Percentiles rank a stretch among this genome's conserved stretches.
phyloP scores from a whole-genome alignment of 1,140 invertebrate genomes.

The Oedothorax gibbosus region DNA sequence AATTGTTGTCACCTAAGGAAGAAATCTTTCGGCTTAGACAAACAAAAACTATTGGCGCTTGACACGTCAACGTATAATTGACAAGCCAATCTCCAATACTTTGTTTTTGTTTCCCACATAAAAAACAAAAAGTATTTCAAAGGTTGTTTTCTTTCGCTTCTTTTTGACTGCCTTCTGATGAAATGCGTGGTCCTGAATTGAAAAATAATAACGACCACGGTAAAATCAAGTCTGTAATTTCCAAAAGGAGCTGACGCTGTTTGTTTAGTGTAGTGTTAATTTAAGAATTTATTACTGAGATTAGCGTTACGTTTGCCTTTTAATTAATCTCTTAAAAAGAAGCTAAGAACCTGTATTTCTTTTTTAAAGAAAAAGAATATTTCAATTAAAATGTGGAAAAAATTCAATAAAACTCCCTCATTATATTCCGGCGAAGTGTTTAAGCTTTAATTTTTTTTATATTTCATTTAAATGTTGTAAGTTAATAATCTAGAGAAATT shows the following conservation, averaged over 20 bases:
- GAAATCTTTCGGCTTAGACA: not conserved
- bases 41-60: slow-evolving; percentile 45
- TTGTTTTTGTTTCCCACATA: slow-evolving; percentile 22
- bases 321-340: no score
- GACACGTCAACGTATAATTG: slow-evolving; percentile 34
- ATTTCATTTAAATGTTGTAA: not conserved
- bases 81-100: slow-evolving; percentile 34
- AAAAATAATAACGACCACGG: no score
- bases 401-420: no score
- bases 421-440: no score
- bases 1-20: slow-evolving; percentile 30
- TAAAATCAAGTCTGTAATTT: no score
- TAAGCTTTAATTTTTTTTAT: not conserved
- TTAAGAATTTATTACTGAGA: not conserved
- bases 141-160: slow-evolving; percentile 2
- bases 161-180: not conserved
- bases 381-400: no score
- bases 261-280: not conserved
- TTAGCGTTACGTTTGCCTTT: no score
- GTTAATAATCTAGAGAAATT: no score
- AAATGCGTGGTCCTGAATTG: no score
- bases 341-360: no score
- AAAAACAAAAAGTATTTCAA: slow-evolving; percentile 25
- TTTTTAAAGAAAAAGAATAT: no score
- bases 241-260: not conserved